phyloP scores from a whole-genome alignment of 2,888 invertebrate species.

The Ochropacha duplaris region DNA sequence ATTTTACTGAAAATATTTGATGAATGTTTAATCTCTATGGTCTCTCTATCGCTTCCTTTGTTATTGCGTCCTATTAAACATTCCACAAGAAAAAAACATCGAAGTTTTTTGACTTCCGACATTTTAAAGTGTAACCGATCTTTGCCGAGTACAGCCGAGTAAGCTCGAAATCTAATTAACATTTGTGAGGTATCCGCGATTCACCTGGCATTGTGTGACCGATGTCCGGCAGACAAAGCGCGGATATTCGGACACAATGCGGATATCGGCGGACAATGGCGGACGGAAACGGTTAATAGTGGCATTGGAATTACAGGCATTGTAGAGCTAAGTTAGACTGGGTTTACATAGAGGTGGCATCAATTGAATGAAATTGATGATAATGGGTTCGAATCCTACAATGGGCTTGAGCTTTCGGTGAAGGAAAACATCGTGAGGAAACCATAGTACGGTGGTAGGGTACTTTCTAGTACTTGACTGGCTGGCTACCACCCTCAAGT shows the following conservation, averaged over 20 bases:
- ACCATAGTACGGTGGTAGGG: no score
- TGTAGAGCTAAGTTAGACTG: not conserved
- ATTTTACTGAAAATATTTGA: slow-evolving; percentile 5
- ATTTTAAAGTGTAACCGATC: not conserved
- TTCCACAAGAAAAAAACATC: no score
- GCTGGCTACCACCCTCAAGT: no score
- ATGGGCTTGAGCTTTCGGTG: no score
- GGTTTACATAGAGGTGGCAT: not conserved
- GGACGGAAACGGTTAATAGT: not conserved
- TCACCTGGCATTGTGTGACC: slow-evolving; percentile 2
- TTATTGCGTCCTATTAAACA: no score
- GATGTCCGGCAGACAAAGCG: slow-evolving; percentile 12
- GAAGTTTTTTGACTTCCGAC: no score
- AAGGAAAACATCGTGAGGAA: no score
- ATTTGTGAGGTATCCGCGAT: slow-evolving; percentile 18
- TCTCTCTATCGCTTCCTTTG: no score
- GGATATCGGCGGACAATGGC: slow-evolving; percentile 20
- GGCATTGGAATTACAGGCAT: not conserved
- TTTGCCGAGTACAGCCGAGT: slow-evolving; percentile 16
- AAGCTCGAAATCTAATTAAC: slow-evolving; percentile 25
- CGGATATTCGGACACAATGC: slow-evolving; percentile 19
- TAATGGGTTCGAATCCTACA: no score
- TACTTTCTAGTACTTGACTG: no score
- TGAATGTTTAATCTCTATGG: no score
- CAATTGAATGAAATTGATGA: not conserved